Conservation (phyloP, 2,888 invertebrate species). For the Steinernema hermaphroditum region DNA sequence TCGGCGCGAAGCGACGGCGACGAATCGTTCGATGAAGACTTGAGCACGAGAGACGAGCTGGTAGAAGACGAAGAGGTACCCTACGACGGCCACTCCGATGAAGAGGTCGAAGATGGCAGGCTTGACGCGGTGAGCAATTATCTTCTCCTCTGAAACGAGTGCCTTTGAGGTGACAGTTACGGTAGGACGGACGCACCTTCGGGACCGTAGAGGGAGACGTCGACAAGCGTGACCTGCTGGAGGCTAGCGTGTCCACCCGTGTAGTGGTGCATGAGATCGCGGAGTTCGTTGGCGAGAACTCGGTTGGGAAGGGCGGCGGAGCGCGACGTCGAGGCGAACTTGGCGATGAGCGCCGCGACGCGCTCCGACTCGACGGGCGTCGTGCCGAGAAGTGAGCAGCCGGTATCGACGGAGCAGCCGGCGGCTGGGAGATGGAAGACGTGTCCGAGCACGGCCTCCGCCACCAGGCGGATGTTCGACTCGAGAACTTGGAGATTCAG, state of each 20-base stretch:
- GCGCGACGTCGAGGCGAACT: slow-evolving; percentile 36
- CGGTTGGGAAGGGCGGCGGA: slow-evolving; percentile 27
- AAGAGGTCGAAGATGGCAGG: slow-evolving; percentile 96
- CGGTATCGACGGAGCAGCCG: slow-evolving; percentile 37
- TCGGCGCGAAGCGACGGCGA: background rate
- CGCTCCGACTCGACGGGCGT: slow-evolving; percentile 32
- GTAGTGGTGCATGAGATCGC: slow-evolving; percentile 35
- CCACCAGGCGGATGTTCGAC: slow-evolving; percentile 73
- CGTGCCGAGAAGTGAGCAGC: slow-evolving; percentile 27
- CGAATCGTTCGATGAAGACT: slow-evolving; percentile 21
- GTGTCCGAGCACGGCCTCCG: slow-evolving; percentile 78
- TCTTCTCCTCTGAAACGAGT: slow-evolving; percentile 71
- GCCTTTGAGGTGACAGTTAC: background rate
- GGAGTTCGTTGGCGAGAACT: slow-evolving; percentile 37
- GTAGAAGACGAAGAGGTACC: slow-evolving; percentile 79
- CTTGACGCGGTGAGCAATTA: slow-evolving; percentile 91
- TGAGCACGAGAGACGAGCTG: slow-evolving; percentile 19
- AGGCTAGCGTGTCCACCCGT: slow-evolving; percentile 32
- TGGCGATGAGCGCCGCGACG: slow-evolving; percentile 29
- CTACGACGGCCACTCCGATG: slow-evolving; percentile 81
- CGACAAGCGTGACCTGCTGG: slow-evolving; percentile 26
- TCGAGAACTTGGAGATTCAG: slow-evolving; percentile 31
- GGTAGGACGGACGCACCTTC: slow-evolving; percentile 31
- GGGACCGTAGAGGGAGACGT: slow-evolving; percentile 35
- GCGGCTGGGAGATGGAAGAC: slow-evolving; percentile 69